Evolutionary conservation across 2,113 vertebrate species (phyloP).

Genomic region (Chaenogobius annularis): DNA sequence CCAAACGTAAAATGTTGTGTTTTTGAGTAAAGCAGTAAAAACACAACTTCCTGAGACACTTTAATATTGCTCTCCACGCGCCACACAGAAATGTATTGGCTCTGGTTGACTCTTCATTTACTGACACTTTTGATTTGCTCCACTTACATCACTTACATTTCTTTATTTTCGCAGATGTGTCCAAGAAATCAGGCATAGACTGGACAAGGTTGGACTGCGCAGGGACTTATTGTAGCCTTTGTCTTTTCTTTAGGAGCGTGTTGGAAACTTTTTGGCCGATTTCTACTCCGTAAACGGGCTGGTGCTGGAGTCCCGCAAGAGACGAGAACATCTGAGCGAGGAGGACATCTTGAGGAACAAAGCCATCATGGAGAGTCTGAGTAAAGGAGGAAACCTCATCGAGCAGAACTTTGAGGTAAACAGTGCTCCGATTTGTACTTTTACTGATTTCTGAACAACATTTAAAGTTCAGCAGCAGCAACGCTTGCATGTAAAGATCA

Average conservation of each 20-base stretch:
- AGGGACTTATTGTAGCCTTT: not conserved
- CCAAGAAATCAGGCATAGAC: not conserved
- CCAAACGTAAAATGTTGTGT: too few species aligned
- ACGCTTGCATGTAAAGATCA: too few species aligned
- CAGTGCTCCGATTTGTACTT: not conserved
- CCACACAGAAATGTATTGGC: too few species aligned
- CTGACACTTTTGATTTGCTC: too few species aligned
- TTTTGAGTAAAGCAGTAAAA: too few species aligned
- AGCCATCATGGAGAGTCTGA: conserved; percentile 99
- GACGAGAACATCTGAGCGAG: conserved; percentile 95
- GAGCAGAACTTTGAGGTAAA: conserved; percentile 96
- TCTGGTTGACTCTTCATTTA: too few species aligned
- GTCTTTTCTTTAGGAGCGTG: conserved; percentile 85
- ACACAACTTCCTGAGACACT: too few species aligned
- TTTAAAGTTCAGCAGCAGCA: too few species aligned
- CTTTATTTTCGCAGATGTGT: too few species aligned
- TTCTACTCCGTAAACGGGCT: conserved; percentile 97
- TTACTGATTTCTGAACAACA: too few species aligned
- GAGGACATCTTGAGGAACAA: conserved; percentile 98
- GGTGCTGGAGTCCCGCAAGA: conserved; percentile 95
- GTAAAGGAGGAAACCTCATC: conserved; percentile 94
- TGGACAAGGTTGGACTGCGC: conserved; percentile 15
- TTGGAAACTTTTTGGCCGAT: conserved; percentile 96
- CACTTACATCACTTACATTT: too few species aligned
- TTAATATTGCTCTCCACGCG: too few species aligned